Base-by-base conservation (phyloP, 2,113 vertebrate species). In the Spea multiplicata region DNA sequence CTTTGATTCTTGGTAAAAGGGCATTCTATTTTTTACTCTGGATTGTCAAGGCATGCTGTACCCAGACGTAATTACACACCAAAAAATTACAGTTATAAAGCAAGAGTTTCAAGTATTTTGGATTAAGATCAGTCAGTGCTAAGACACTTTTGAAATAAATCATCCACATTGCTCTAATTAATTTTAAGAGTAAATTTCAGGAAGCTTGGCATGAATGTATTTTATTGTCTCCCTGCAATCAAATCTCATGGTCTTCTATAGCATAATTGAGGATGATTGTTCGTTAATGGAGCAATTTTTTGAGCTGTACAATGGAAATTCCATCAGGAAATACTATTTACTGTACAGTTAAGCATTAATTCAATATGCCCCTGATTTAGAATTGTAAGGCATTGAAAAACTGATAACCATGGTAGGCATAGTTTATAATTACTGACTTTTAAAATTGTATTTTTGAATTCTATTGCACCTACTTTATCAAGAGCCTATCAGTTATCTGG, bases 211-310 rank as follows among this genome's bases (percentile, higher is more conserved):
- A 44, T 62, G 70, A 10, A 77, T 70, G 44, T 70, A 44, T 14
- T 70, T 17, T 59, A n/a, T 71, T 59, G 12, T 70, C n/a, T 16
- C 50, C 45, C 30, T 12, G 6, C 30, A 69, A 76, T 61, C 65
- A 76, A 47, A 68, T 52, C 66, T n/a, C 44, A 59, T 7, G 16
- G 52, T 76, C 30, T 55, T 77, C 50, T 44, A 61, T 46, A 13
- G 12, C 66, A 70, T 14, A 70, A 30, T 45, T 30, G 13, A 49
- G 44, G 30, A 46, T 49, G 46, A 59, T 45, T 62, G 55, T 53
- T 57, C 45, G 49, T 61, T 70, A 77, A 77, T 30, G 2, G 55
- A 70, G 70, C 55, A 59, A 49, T 70, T 77, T 77, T 53, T 77
- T 66, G 61, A 61, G 44, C 66, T 49, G 50, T 69, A 52, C 75